These are phyloP conservation scores for Brenthis ino DNA, from an alignment of 2,888 invertebrate species.

Conservation along the genomic window DNA sequence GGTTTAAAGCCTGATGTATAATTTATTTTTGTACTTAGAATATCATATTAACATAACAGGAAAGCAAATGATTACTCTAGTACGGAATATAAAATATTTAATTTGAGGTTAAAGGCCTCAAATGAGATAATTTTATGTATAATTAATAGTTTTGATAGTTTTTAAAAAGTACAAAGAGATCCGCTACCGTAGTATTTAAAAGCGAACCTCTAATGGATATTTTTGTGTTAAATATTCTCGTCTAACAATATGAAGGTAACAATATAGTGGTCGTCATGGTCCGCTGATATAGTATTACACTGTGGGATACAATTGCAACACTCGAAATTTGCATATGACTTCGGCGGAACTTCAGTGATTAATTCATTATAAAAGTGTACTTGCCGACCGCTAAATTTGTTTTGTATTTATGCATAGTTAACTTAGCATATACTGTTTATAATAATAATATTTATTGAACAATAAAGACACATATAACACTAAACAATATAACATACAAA, in stretches of 20 bases:
- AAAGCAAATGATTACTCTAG: slow-evolving; percentile 5
- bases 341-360: slow-evolving; percentile 62
- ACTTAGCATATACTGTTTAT: slow-evolving; percentile 3
- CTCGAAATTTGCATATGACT: slow-evolving; percentile 74
- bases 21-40: slow-evolving; percentile 10
- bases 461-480: too few species aligned
- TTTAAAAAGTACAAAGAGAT: slow-evolving; percentile 40
- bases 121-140: slow-evolving; percentile 39
- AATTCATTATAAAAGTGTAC: slow-evolving; percentile 43
- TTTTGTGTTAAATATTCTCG: slow-evolving; percentile 43
- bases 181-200: slow-evolving; percentile 45
- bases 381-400: slow-evolving; percentile 30
- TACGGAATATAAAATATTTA: slow-evolving; percentile 3
- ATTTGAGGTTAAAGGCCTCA: slow-evolving; percentile 15
- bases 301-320: slow-evolving; percentile 70
- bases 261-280: slow-evolving; percentile 65
- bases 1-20: background rate
- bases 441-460: too few species aligned
- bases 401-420: slow-evolving; percentile 29
- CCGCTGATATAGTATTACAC: slow-evolving; percentile 52
- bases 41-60: slow-evolving; percentile 11
- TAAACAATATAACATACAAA: too few species aligned
- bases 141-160: slow-evolving; percentile 44
- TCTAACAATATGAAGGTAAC: slow-evolving; percentile 45
- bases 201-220: slow-evolving; percentile 61